Conservation (phyloP, 2,888 invertebrate genomes). For the Pyrrhosoma nymphula region DNA sequence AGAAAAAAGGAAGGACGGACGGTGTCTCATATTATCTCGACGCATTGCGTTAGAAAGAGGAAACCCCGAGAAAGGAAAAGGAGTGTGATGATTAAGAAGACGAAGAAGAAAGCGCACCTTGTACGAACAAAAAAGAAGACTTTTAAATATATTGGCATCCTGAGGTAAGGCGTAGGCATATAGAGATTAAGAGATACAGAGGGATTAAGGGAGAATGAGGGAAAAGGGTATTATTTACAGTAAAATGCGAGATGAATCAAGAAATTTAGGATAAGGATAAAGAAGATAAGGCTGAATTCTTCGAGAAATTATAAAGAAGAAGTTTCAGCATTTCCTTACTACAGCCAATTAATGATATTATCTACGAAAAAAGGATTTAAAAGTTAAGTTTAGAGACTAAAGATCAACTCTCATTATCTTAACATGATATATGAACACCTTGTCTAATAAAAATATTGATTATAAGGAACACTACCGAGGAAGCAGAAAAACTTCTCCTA, state of each 20-base stretch:
- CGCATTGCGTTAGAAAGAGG: neutral
- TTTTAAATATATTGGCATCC: neutral
- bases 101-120: neutral
- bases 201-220: neutral
- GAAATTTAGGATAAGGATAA: no score
- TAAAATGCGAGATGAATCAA: neutral
- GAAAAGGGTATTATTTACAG: neutral
- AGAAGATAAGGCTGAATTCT: neutral
- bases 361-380: no score
- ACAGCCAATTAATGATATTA: neutral
- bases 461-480: no score
- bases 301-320: neutral
- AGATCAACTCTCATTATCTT: no score
- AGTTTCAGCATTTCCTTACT: neutral
- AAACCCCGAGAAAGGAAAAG: neutral
- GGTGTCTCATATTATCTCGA: neutral
- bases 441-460: no score
- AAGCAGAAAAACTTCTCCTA: no score
- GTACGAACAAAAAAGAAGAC: neutral
- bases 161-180: neutral
- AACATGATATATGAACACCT: no score
- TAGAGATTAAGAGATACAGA: constrained; percentile 16
- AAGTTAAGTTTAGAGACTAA: no score
- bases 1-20: neutral
- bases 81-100: neutral